Evolutionary conservation across 2,113 vertebrate species (phyloP).

Genomic region (Pachyramphus minor): DNA sequence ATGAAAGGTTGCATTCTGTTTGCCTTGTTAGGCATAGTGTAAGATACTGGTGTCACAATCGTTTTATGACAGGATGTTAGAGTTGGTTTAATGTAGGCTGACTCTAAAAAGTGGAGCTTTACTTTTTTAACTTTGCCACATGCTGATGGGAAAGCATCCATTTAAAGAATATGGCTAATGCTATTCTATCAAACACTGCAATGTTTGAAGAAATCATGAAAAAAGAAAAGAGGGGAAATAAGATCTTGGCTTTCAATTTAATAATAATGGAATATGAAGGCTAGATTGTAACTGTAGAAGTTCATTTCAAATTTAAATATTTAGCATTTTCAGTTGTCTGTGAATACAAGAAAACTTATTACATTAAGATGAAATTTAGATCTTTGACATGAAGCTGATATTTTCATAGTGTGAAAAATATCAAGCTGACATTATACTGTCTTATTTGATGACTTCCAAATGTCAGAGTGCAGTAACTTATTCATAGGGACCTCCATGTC

Average conservation of each 20-base stretch:
- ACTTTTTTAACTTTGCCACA: not conserved
- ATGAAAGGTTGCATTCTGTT: not conserved
- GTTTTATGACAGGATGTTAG: not conserved
- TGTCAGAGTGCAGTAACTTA: slow-evolving; percentile 72
- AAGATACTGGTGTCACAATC: not conserved
- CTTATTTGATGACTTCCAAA: slow-evolving; percentile 74
- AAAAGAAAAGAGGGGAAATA: not conserved
- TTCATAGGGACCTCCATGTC: slow-evolving; percentile 56
- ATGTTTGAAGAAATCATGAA: not conserved
- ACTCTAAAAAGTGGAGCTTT: not conserved
- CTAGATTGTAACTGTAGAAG: slow-evolving; percentile 35
- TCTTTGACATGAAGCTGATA: slow-evolving; percentile 72
- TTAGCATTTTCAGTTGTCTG: slow-evolving; percentile 68
- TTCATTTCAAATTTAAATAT: slow-evolving; percentile 67
- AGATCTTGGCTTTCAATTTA: slow-evolving; percentile 34
- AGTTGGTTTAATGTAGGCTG: not conserved
- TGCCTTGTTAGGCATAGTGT: not conserved
- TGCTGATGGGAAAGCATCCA: not conserved
- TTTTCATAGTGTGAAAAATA: slow-evolving; percentile 76
- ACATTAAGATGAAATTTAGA: slow-evolving; percentile 65
- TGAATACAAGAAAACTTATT: slow-evolving; percentile 65
- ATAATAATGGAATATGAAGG: slow-evolving; percentile 49
- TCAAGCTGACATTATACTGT: slow-evolving; percentile 74
- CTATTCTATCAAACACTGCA: not conserved
- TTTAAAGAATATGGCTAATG: not conserved